These are phyloP conservation scores for Delia radicum DNA, from an alignment of 1,140 invertebrate species.

Conservation along the genomic window DNA sequence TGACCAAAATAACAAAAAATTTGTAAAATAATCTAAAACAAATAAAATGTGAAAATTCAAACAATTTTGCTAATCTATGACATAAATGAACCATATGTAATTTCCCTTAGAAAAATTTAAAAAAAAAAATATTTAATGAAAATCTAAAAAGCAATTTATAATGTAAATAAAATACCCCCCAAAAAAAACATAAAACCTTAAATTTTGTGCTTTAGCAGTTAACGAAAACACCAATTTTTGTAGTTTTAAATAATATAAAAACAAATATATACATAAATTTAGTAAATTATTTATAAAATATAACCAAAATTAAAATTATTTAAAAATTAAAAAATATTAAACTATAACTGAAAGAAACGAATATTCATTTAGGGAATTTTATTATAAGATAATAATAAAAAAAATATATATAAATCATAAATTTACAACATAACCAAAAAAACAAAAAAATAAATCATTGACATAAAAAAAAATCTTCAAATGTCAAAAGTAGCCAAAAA, in stretches of 20 bases:
- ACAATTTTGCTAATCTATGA: too few relatives aligned
- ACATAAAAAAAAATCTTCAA: neutral
- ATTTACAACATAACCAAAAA: neutral
- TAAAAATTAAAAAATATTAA: neutral
- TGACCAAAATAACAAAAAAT: neutral
- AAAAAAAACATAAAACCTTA: neutral
- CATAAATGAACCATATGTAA: neutral
- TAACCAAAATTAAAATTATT: neutral
- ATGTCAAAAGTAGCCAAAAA: conserved; percentile 1
- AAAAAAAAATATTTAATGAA: neutral
- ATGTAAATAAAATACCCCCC: neutral
- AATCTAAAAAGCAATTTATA: neutral
- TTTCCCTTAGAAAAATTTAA: neutral
- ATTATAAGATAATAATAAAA: conserved; percentile 1
- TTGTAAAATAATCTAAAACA: neutral
- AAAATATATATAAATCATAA: too few relatives aligned
- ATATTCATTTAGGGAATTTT: conserved; percentile 21
- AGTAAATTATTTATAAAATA: too few relatives aligned
- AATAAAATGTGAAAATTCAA: too few relatives aligned
- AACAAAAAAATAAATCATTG: neutral
- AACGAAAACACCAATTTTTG: conserved; percentile 22
- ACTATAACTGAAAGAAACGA: neutral
- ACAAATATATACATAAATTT: too few relatives aligned
- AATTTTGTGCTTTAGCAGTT: conserved; percentile 11
- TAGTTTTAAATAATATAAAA: conserved; percentile 1